phyloP scores from a whole-genome alignment of 2,888 invertebrate genomes.

The Parthenolecanium corni region DNA sequence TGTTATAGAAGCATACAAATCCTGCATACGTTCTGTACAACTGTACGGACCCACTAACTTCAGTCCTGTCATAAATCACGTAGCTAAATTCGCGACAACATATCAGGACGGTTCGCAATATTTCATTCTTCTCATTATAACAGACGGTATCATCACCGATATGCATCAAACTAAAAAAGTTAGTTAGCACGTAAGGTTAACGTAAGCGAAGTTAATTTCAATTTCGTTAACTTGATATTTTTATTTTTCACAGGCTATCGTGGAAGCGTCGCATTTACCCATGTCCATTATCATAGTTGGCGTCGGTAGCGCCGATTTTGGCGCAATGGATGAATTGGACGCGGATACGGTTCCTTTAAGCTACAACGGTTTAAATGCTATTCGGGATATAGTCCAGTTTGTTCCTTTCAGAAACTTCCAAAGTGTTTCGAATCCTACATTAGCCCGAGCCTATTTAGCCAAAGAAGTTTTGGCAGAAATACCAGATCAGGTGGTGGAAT shows the following conservation, averaged over 20 bases:
- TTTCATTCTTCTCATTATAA: slow-evolving; percentile 48
- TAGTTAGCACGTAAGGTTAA: slow-evolving; percentile 3
- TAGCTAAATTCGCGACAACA: slow-evolving; percentile 41
- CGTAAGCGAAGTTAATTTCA: background rate
- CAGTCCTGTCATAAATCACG: slow-evolving; percentile 46
- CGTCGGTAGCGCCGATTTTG: slow-evolving; percentile 50
- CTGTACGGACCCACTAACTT: slow-evolving; percentile 51
- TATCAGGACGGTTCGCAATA: slow-evolving; percentile 44
- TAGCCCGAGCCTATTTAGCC: slow-evolving; percentile 39
- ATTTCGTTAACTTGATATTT: background rate
- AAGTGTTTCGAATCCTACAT: slow-evolving; percentile 32
- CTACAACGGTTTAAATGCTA: slow-evolving; percentile 41
- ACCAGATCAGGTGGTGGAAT: slow-evolving; percentile 43
- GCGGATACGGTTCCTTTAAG: slow-evolving; percentile 41
- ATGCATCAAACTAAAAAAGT: slow-evolving; percentile 44
- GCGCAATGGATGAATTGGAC: slow-evolving; percentile 50
- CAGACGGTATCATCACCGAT: slow-evolving; percentile 51
- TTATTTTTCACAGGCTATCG: slow-evolving; percentile 38
- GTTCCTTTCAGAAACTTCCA: slow-evolving; percentile 40
- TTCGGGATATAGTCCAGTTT: slow-evolving; percentile 49
- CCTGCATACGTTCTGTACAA: slow-evolving; percentile 43
- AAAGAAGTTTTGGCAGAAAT: slow-evolving; percentile 49
- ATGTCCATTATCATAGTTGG: slow-evolving; percentile 52
- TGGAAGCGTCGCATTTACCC: slow-evolving; percentile 45
- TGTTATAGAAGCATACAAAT: slow-evolving; percentile 44